These are phyloP conservation scores for Cyphomyrus discorhynchus DNA, from an alignment of 2,113 vertebrate genomes.

Conservation along the genomic window DNA sequence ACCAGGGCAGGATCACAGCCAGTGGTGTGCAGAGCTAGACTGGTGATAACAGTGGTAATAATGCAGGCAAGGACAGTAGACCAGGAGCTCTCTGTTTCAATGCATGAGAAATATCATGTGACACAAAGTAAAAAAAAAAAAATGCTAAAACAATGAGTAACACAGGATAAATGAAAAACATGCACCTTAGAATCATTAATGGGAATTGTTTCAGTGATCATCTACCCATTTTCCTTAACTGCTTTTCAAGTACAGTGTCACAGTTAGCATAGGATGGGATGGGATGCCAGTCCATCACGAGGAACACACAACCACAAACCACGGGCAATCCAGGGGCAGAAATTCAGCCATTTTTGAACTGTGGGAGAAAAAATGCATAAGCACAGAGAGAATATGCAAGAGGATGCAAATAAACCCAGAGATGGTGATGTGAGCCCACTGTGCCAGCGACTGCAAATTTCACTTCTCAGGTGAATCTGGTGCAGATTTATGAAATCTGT, in stretches of 20 bases:
- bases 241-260: background rate
- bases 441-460: too few relatives aligned
- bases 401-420: too few relatives aligned
- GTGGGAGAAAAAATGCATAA: too few relatives aligned
- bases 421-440: too few relatives aligned
- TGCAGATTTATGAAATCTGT: too few relatives aligned
- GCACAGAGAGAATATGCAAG: too few relatives aligned
- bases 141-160: background rate
- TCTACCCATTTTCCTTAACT: background rate
- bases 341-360: too few relatives aligned
- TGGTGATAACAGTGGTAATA: background rate
- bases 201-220: background rate
- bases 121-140: too few relatives aligned
- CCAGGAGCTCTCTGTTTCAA: background rate
- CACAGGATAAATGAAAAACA: background rate
- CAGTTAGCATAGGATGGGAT: background rate
- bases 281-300: background rate
- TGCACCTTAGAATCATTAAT: background rate
- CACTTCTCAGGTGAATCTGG: too few relatives aligned
- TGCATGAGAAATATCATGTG: background rate
- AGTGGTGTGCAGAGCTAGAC: slow-evolving; percentile 24
- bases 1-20: background rate
- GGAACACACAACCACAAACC: background rate
- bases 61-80: background rate
- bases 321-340: background rate